These are phyloP conservation scores for Parazoanthus darwini DNA, from an alignment of 92 coral and sea anemone genomes.

Conservation along the genomic window DNA sequence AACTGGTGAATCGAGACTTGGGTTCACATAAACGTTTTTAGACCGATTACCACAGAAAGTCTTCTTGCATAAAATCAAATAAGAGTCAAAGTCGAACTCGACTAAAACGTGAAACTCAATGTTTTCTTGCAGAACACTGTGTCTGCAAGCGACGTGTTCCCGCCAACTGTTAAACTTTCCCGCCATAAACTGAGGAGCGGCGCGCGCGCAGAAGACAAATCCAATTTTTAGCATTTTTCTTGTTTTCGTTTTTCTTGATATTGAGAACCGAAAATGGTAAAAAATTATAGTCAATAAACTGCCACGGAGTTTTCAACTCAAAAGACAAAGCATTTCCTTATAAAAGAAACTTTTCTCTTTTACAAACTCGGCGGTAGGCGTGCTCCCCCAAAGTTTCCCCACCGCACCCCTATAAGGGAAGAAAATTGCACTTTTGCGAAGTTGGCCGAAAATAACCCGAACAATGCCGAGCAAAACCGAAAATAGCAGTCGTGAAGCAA, in stretches of 20 bases:
- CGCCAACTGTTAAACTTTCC: neutral
- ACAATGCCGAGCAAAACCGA: slow-evolving; percentile 16
- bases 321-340: too few species aligned
- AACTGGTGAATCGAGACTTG: neutral
- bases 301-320: too few species aligned
- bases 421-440: neutral
- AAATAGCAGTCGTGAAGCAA: slow-evolving; percentile 4
- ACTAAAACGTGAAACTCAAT: too few species aligned
- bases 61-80: too few species aligned
- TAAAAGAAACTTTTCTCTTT: too few species aligned
- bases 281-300: too few species aligned
- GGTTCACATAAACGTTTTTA: too few species aligned
- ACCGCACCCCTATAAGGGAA: neutral
- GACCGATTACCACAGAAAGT: neutral
- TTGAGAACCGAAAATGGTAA: too few species aligned
- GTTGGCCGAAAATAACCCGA: slow-evolving; percentile 18
- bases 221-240: too few species aligned
- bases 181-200: neutral
- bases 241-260: too few species aligned
- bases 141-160: neutral
- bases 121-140: too few species aligned
- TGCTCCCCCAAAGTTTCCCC: neutral
- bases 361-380: neutral
- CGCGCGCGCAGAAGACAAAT: neutral
- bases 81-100: too few species aligned